Base-by-base conservation (phyloP, 2,797 vertebrate genomes). In the Pangasius macronema region DNA sequence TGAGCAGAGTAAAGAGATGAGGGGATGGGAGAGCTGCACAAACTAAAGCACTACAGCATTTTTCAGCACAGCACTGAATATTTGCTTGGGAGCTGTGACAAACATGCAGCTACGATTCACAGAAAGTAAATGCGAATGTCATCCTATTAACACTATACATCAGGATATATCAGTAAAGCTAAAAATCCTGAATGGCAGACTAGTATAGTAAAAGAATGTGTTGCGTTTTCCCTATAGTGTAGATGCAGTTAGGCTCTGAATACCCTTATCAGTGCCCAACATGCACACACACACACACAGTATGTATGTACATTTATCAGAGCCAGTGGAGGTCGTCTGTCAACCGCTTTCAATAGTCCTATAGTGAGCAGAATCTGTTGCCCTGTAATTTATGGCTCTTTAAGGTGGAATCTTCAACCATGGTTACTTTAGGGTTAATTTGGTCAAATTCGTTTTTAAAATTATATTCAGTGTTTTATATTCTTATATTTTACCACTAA, bases 221-320 rank as follows among this genome's bases (percentile, higher is more conserved):
- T 82, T 59, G 63, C 7, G n/a, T 68, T 22, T 72, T 83, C 53
- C 82, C 30, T 75, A 61, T 51, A 30, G 77, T 39, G 82, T 14
- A 18, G 51, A 80, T 42, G 51, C 51, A 70, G 55, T 76, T 42
- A 79, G 80, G 39, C 63, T 83, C 3, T 76, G 82, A 82, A 86
- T 22, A 86, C 20, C 85, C 89, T 73, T 91, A 88, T 89, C 86
- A 87, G 88, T 85, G 88, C 85, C 91, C 91, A 89, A 93, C 89
- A 65, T 55, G 89, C 80, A 84, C 59, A 49, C 67, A 75, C 83
- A 75, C 83, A 63, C 59, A 90, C 79, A 84, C 57, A 81, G 24
- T n/a, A 30, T 46, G 36, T 18, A 89, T 88, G 93, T 91, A 57
- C 16, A 91, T 91, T 93, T 91, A 88, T 89, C 70, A 79, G 42